Conservation (phyloP, 2,797 vertebrate genomes). For the Sebastes itinus region DNA sequence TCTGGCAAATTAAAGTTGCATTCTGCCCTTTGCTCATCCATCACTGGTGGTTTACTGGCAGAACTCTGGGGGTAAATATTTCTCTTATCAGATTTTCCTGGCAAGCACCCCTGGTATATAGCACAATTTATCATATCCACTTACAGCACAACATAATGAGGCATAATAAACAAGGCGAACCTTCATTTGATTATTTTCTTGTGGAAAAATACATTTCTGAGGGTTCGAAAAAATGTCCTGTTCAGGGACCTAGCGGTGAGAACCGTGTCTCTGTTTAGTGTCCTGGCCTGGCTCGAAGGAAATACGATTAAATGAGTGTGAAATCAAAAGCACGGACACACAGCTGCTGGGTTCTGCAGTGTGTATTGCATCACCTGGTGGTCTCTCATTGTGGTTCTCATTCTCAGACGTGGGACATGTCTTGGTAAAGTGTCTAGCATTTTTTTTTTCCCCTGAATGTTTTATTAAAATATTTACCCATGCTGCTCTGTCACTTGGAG, state of each 20-base stretch:
- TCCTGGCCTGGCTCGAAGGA: slow-evolving; percentile 40
- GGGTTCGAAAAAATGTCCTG: slow-evolving; percentile 40
- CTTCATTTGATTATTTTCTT: slow-evolving; percentile 70
- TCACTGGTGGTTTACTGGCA: slow-evolving; percentile 63
- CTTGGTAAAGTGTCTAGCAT: slow-evolving; percentile 18
- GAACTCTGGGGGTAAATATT: slow-evolving; percentile 74
- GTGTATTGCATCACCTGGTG: slow-evolving; percentile 52
- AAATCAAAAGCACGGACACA: slow-evolving; percentile 54
- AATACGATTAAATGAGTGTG: slow-evolving; percentile 59
- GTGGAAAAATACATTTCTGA: slow-evolving; percentile 48
- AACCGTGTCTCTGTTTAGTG: slow-evolving; percentile 55
- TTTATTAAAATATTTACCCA: slow-evolving; percentile 76
- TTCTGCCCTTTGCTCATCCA: slow-evolving; percentile 62
- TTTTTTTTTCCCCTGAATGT: slow-evolving; percentile 30
- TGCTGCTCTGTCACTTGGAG: slow-evolving; percentile 72
- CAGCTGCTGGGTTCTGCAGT: slow-evolving; percentile 26
- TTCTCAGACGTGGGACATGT: slow-evolving; percentile 28
- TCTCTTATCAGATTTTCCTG: slow-evolving; percentile 77
- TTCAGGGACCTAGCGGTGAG: slow-evolving; percentile 17
- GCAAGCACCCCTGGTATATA: slow-evolving; percentile 41
- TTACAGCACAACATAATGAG: slow-evolving; percentile 63
- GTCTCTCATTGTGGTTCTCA: slow-evolving; percentile 26
- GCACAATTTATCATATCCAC: slow-evolving; percentile 70
- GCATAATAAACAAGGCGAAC: slow-evolving; percentile 64
- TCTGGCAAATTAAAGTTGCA: slow-evolving; percentile 56